These are phyloP conservation scores for Corydoras maculifer DNA, from an alignment of 2,113 vertebrate genomes.

Conservation along the genomic window DNA sequence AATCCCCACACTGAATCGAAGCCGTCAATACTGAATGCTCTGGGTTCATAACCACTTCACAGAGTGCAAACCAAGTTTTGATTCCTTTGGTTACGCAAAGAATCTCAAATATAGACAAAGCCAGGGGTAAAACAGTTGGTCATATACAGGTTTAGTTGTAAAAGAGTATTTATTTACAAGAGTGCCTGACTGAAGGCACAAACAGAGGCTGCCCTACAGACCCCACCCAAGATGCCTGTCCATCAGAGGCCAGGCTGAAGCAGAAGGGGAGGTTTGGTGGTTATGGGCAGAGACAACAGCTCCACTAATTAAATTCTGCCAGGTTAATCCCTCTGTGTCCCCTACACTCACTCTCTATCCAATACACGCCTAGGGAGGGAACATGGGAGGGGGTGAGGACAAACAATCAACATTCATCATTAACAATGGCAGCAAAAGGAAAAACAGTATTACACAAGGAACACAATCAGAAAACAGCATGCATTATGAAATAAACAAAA, in stretches of 20 bases:
- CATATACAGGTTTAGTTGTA: not conserved
- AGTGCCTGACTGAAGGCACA: not conserved
- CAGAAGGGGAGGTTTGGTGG: conserved; percentile 80
- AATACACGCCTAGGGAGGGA: conserved; percentile 38
- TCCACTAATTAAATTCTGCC: conserved; percentile 92
- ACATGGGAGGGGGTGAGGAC: conserved; percentile 33
- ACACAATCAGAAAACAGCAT: conserved; percentile 32
- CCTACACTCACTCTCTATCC: conserved; percentile 59
- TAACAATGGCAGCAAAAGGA: conserved; percentile 35
- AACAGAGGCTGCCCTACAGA: not conserved
- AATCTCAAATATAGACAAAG: not conserved
- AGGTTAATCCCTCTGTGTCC: conserved; percentile 85
- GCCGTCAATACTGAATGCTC: not conserved
- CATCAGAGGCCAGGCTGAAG: conserved; percentile 52
- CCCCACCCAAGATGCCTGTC: conserved; percentile 46
- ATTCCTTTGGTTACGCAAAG: too few relatives aligned
- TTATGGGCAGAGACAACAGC: conserved; percentile 76
- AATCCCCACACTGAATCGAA: not conserved
- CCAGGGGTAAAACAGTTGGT: not conserved
- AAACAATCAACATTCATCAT: conserved; percentile 54
- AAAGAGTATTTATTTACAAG: conserved; percentile 6
- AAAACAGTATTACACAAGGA: conserved; percentile 21
- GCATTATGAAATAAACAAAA: conserved; percentile 37
- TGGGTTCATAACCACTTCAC: too few relatives aligned
- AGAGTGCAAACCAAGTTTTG: too few relatives aligned